Percentiles rank a stretch among this genome's conserved stretches.
phyloP scores from a whole-genome alignment of 2,113 vertebrate species.

The Ptyas mucosa region DNA sequence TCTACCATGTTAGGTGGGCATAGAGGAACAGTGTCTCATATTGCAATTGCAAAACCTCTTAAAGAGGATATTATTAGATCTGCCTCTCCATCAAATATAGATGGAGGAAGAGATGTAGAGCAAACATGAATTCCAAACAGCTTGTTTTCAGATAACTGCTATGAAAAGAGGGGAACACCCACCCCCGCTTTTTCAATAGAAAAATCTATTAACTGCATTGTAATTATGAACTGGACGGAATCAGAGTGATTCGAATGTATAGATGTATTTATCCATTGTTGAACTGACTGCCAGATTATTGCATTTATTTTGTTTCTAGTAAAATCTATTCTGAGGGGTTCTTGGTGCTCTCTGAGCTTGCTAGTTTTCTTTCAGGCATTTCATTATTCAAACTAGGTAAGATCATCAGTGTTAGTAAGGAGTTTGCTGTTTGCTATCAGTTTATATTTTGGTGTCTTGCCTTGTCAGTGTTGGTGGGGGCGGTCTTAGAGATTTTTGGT shows the following conservation, averaged over 20 bases:
- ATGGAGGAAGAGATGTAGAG: background rate
- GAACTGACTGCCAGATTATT: background rate
- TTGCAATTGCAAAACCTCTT: background rate
- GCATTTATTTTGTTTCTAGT: background rate
- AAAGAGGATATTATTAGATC: background rate
- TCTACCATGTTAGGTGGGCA: background rate
- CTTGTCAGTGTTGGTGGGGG: background rate
- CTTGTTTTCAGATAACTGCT: constrained; percentile 12
- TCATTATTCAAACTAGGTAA: background rate
- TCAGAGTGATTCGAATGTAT: background rate
- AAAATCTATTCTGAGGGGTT: background rate
- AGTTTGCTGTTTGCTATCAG: background rate
- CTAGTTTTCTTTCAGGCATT: background rate
- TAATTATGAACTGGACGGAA: background rate
- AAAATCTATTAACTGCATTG: background rate
- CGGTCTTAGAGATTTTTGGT: background rate
- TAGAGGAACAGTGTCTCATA: background rate
- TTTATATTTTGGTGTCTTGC: background rate
- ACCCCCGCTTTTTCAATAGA: background rate
- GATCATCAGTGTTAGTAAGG: background rate
- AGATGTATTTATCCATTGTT: background rate
- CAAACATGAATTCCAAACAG: background rate
- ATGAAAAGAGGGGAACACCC: background rate
- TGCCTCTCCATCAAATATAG: background rate
- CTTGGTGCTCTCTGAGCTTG: background rate